A percentile compares a stretch with the other conserved stretches of the same genome.
Conservation (phyloP, 2,113 vertebrate genomes). For the Pollimyrus isidori region DNA sequence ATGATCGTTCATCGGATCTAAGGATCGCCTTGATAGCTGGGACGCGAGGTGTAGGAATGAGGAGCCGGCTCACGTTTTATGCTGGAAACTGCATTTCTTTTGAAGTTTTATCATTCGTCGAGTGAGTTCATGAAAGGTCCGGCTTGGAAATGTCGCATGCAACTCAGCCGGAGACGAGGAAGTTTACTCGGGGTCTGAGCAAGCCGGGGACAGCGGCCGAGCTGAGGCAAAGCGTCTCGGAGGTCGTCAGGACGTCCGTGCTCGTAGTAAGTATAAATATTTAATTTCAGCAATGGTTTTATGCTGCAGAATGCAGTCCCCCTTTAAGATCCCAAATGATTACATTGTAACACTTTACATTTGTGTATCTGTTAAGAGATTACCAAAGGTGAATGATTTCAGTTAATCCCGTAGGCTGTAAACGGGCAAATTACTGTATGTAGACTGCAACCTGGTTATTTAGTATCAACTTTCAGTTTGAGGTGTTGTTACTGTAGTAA, state of each 20-base stretch:
- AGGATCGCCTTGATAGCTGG: constrained; percentile 26
- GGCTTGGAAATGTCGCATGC: constrained; percentile 46
- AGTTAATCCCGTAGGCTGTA: neutral
- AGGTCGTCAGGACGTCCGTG: constrained; percentile 88
- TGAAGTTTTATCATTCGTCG: constrained; percentile 7
- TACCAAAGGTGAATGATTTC: neutral
- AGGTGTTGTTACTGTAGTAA: neutral
- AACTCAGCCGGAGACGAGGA: constrained; percentile 78
- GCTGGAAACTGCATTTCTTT: constrained; percentile 7
- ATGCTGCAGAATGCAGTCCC: neutral
- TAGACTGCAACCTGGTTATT: neutral
- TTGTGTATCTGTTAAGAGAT: neutral
- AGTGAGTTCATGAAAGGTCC: constrained; percentile 29
- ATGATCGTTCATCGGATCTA: constrained; percentile 35
- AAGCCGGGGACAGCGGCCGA: constrained; percentile 93
- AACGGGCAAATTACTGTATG: neutral
- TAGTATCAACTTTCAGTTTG: neutral
- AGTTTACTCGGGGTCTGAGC: constrained; percentile 83
- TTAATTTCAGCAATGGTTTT: neutral
- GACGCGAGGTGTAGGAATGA: constrained; percentile 17
- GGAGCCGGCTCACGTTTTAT: constrained; percentile 22
- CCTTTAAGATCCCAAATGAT: neutral
- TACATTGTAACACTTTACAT: neutral
- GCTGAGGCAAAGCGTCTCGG: constrained; percentile 89
- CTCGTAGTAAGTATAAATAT: constrained; percentile 69